Conservation (phyloP, 2,888 invertebrate species). For the Serripes groenlandicus region DNA sequence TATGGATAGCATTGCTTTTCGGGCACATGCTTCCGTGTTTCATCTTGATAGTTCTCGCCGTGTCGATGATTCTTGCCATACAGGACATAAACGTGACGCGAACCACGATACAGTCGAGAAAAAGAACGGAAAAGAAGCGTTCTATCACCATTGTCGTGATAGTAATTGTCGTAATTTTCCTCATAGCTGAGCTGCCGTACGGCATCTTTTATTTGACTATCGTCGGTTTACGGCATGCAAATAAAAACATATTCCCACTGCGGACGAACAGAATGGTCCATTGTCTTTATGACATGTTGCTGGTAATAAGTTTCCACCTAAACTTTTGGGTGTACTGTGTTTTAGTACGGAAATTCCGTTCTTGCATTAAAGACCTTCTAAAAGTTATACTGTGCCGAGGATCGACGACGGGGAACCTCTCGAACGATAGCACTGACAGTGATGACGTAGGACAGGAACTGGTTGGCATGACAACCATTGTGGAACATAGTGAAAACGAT, state of each 20-base stretch:
- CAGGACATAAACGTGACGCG: not conserved
- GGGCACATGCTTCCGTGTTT: constrained; percentile 48
- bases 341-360: constrained; percentile 42
- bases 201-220: constrained; percentile 54
- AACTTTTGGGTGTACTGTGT: constrained; percentile 66
- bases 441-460: constrained; percentile 22
- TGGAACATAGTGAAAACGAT: not conserved
- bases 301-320: constrained; percentile 58
- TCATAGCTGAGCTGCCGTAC: constrained; percentile 62
- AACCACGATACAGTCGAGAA: not conserved
- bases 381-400: constrained; percentile 34
- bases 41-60: constrained; percentile 26
- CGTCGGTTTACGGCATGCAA: constrained; percentile 33
- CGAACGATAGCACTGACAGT: constrained; percentile 28
- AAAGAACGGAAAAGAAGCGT: constrained; percentile 17
- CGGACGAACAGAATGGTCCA: constrained; percentile 50
- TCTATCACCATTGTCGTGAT: constrained; percentile 50
- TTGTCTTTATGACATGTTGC: constrained; percentile 50
- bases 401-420: not conserved
- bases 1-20: constrained; percentile 55
- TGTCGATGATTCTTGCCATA: constrained; percentile 28
- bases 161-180: constrained; percentile 55
- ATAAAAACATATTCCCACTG: constrained; percentile 44
- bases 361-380: constrained; percentile 37
- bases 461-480: constrained; percentile 31